Conservation (phyloP, 2,888 invertebrate species). For the Nomada ruficornis region DNA sequence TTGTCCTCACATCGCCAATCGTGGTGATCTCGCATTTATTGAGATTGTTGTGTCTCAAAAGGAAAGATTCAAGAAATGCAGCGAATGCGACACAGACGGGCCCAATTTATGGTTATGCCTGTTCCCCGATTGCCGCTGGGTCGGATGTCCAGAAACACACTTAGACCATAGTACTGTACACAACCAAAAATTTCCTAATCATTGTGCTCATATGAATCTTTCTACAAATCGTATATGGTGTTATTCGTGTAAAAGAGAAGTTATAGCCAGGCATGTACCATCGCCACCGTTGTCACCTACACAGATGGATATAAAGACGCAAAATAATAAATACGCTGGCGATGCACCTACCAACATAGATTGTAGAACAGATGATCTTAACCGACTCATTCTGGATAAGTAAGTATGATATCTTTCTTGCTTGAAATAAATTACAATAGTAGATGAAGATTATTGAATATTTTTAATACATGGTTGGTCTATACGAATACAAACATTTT, state of each 20-base stretch:
- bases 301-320: slow-evolving; percentile 74
- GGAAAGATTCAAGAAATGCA: slow-evolving; percentile 85
- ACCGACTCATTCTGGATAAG: slow-evolving; percentile 53
- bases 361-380: slow-evolving; percentile 69
- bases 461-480: no score
- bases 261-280: slow-evolving; percentile 82
- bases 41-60: slow-evolving; percentile 77
- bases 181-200: slow-evolving; percentile 89
- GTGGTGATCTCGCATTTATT: slow-evolving; percentile 77
- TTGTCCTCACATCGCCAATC: slow-evolving; percentile 79
- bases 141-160: slow-evolving; percentile 93
- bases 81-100: slow-evolving; percentile 90
- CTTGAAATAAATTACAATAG: no score
- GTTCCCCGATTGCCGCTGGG: slow-evolving; percentile 90
- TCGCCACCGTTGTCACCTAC: slow-evolving; percentile 76
- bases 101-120: slow-evolving; percentile 95
- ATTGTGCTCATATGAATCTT: slow-evolving; percentile 94
- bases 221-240: slow-evolving; percentile 95
- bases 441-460: no score
- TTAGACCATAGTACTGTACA: slow-evolving; percentile 94
- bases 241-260: slow-evolving; percentile 93
- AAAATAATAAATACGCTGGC: slow-evolving; percentile 72
- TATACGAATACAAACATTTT: neutral
- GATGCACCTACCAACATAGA: slow-evolving; percentile 75
- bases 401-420: slow-evolving; percentile 13